Conservation (phyloP, 2,113 vertebrate genomes). For the Hemibagrus wyckioides region DNA sequence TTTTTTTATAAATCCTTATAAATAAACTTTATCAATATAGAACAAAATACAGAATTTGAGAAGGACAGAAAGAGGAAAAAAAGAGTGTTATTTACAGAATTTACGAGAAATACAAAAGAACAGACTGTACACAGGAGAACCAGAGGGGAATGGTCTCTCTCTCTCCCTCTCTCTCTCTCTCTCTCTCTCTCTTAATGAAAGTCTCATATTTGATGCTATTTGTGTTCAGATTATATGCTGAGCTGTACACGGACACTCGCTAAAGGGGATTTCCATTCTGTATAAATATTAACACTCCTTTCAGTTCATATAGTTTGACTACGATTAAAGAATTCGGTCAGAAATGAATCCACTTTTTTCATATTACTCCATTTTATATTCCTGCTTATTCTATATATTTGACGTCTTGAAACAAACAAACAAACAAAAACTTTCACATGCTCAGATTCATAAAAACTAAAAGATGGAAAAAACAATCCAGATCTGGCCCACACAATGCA, state of each 20-base stretch:
- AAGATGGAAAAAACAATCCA: no score
- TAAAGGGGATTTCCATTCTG: not conserved
- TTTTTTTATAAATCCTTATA: constrained; percentile 78
- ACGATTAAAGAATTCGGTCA: not conserved
- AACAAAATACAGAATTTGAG: constrained; percentile 78
- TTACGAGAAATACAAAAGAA: constrained; percentile 72
- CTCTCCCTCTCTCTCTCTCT: constrained; percentile 1
- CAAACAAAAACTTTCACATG: not conserved
- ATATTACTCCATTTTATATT: not conserved
- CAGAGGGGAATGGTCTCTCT: constrained; percentile 5
- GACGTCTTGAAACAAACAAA: not conserved
- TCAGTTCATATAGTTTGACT: not conserved
- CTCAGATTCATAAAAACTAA: no score
- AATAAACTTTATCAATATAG: constrained; percentile 77
- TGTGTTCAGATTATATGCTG: not conserved
- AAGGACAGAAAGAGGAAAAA: constrained; percentile 45
- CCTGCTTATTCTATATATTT: not conserved
- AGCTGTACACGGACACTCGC: not conserved
- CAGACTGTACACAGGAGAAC: constrained; percentile 62
- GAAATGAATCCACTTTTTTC: not conserved
- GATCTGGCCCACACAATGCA: no score
- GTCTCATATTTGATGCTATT: not conserved
- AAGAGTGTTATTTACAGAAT: constrained; percentile 51
- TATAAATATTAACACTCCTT: not conserved
- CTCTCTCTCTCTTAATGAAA: constrained; percentile 1